Evolutionary conservation across 2,888 invertebrate species (phyloP), one percentile per base, ranked within the genome.

Genomic region (Heteropelma amictum): DNA sequence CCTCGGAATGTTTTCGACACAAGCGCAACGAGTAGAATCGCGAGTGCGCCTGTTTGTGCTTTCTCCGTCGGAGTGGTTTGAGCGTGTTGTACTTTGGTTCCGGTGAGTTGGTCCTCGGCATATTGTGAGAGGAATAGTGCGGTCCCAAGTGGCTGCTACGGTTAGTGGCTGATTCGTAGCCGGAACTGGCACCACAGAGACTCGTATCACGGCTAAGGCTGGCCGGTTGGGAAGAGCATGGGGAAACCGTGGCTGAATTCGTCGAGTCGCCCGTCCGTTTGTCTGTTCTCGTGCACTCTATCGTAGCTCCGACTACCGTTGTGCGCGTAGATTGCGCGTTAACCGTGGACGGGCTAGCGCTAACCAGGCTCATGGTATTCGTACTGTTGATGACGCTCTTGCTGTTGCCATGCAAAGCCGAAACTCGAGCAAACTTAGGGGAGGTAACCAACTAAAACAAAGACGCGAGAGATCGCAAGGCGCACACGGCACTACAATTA

Each of bases 121-220:
- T 85, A 81, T 88, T 88, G 79, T 87, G 84, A 26, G 83, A 80
- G 71, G 86, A 83, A 82, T 85, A 86, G 85, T 89, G 87, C 71
- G 90, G 88, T 35, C 88, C 88, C 73, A 88, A 82, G 78, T 88
- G 88, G 75, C 88, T 87, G 77, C 88, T 87, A 61, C 90, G 86
- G 33, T 91, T 90, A 49, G 67, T 64, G 35, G 77, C 75, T 64
- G 90, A 91, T 67, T 90, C 90, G 82, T 91, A 91, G 51, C 90
- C 90, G 56, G 90, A 90, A 67, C 90, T 90, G 51, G 80, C 90
- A 75, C 84, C 85, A 79, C 84, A 86, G 45, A 85, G 82, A 74
- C 86, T 87, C 63, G 82, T 75, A 23, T 84, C 81, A 64, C 86
- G 80, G 78, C 85, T 85, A 19, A 67, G 75, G 61, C 70, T 77